Evolutionary conservation across 2,888 invertebrate genomes (phyloP).

Genomic region (Meliscaeva auricollis): DNA sequence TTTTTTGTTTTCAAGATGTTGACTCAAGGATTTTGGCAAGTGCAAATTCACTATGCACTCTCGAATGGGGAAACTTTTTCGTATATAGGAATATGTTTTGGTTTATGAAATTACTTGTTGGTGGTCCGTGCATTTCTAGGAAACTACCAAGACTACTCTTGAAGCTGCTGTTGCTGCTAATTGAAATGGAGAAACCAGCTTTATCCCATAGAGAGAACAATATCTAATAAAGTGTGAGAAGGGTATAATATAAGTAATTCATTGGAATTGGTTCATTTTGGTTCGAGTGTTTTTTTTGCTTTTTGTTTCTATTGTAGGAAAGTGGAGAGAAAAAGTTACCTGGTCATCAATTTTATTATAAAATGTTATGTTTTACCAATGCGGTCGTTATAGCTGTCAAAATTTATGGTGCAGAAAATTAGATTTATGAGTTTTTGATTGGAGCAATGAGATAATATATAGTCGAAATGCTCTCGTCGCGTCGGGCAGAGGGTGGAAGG

Average conservation of each 20-base stretch:
- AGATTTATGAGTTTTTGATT: constrained; percentile 37
- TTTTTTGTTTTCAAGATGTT: constrained; percentile 23
- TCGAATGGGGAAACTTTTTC: constrained; percentile 27
- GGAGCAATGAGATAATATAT: not conserved
- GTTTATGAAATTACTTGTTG: constrained; percentile 21
- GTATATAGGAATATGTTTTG: constrained; percentile 7
- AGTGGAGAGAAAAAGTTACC: constrained; percentile 33
- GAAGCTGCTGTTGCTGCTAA: constrained; percentile 15
- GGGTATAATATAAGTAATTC: constrained; percentile 15
- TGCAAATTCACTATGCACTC: constrained; percentile 29
- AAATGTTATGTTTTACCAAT: constrained; percentile 12
- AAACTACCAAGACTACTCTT: not conserved
- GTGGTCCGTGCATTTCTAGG: constrained; percentile 12
- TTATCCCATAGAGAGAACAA: too few relatives aligned
- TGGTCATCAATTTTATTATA: constrained; percentile 46
- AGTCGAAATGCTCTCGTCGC: too few relatives aligned
- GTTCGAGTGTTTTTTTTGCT: not conserved
- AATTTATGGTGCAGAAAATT: constrained; percentile 51
- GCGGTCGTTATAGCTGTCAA: constrained; percentile 37
- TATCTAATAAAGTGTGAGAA: too few relatives aligned
- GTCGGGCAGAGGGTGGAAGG: too few relatives aligned
- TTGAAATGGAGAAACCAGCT: constrained; percentile 29
- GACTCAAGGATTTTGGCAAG: constrained; percentile 24
- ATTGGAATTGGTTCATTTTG: constrained; percentile 2
- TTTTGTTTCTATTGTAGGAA: not conserved